phyloP scores from a whole-genome alignment of 1,140 invertebrate genomes.

The Macrobrachium rosenbergii region DNA sequence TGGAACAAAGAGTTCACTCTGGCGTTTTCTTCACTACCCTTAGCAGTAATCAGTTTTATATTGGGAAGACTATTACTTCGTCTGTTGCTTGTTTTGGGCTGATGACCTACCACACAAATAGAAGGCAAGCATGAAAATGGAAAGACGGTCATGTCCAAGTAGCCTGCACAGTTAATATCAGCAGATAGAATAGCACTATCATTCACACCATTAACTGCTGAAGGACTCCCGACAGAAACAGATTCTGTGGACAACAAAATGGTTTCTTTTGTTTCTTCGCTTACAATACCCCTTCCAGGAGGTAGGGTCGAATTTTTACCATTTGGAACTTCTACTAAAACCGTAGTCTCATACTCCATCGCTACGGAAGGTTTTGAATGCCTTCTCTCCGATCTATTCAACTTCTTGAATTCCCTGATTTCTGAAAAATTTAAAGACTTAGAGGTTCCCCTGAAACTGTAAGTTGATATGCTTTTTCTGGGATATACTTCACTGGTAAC shows the following conservation, averaged over 20 bases:
- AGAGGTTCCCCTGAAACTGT: slow-evolving; percentile 41
- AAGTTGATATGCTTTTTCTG: slow-evolving; percentile 33
- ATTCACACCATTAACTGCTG: too few species aligned
- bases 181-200: too few species aligned
- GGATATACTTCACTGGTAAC: neutral
- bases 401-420: neutral
- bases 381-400: neutral
- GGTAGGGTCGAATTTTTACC: neutral
- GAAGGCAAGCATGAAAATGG: too few species aligned
- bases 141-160: too few species aligned
- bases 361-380: neutral
- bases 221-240: too few species aligned
- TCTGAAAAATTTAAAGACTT: neutral
- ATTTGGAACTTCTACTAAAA: neutral
- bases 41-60: slow-evolving; percentile 3
- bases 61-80: slow-evolving; percentile 48
- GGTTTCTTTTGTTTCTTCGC: neutral
- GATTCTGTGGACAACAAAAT: too few species aligned
- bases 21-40: neutral
- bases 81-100: neutral
- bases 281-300: neutral
- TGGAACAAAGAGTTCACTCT: slow-evolving; percentile 30
- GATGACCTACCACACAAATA: too few species aligned
- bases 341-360: neutral
- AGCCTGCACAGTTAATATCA: too few species aligned